Percentiles rank a stretch among this genome's conserved stretches.
Evolutionary conservation across 2,113 vertebrate species (phyloP).

Genomic region (Cottus gobio): DNA sequence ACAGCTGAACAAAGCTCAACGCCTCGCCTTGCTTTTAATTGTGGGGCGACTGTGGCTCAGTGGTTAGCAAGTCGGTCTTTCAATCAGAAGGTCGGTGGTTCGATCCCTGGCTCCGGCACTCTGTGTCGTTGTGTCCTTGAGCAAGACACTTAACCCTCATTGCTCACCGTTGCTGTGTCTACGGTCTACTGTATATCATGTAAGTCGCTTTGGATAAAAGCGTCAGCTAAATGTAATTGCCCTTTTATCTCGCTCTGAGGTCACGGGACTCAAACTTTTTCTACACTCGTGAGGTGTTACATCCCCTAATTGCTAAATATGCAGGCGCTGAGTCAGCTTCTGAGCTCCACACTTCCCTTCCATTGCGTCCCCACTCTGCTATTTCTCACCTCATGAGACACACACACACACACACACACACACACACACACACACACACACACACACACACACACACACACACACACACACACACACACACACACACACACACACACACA

Average conservation of each 20-base stretch:
- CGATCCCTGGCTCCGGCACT: too few relatives aligned
- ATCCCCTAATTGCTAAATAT: conserved; percentile 38
- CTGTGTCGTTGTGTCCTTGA: too few relatives aligned
- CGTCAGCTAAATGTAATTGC: too few relatives aligned
- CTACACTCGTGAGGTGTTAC: conserved; percentile 50
- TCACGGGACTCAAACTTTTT: conserved; percentile 42
- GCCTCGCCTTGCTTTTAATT: conserved; percentile 47
- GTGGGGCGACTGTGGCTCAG: too few relatives aligned
- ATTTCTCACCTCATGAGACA: conserved; percentile 39
- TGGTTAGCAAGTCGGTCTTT: too few relatives aligned
- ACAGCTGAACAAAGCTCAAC: conserved; percentile 17
- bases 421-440: conserved; percentile 1
- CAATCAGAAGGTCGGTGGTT: too few relatives aligned
- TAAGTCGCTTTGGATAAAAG: too few relatives aligned
- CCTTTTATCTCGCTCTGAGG: conserved; percentile 28
- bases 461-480: not conserved
- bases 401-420: not conserved
- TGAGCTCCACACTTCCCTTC: conserved; percentile 25
- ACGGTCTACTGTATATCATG: too few relatives aligned
- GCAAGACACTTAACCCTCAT: too few relatives aligned
- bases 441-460: not conserved
- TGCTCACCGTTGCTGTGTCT: too few relatives aligned
- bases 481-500: not conserved
- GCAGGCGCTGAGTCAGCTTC: conserved; percentile 7
- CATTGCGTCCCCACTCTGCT: not conserved